Evolutionary conservation across 2,113 vertebrate species (phyloP).

Genomic region (Rhizomys pruinosus): DNA sequence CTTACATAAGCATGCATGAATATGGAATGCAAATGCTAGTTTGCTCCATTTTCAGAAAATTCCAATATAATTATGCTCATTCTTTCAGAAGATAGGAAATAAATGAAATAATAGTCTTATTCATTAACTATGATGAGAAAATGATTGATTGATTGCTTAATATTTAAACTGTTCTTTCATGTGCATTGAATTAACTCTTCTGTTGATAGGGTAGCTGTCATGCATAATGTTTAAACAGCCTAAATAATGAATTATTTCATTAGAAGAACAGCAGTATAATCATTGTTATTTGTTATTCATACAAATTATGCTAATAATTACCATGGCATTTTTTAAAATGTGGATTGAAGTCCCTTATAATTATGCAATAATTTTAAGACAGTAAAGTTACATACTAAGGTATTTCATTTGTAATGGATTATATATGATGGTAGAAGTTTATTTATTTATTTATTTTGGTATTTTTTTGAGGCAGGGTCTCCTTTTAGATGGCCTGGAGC

Average conservation of each 20-base stretch:
- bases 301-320: slow-evolving; percentile 70
- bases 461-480: no score
- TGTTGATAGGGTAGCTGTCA: slow-evolving; percentile 70
- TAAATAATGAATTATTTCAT: slow-evolving; percentile 76
- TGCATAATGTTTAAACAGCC: slow-evolving; percentile 65
- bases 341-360: slow-evolving; percentile 61
- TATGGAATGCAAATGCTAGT: background rate
- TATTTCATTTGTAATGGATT: background rate
- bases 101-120: slow-evolving; percentile 62
- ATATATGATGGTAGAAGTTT: slow-evolving; percentile 36
- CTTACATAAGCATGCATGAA: background rate
- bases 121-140: slow-evolving; percentile 68
- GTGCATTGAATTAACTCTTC: slow-evolving; percentile 72
- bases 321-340: slow-evolving; percentile 40
- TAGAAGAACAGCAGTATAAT: slow-evolving; percentile 66
- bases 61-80: slow-evolving; percentile 49
- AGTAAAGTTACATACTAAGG: background rate
- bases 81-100: slow-evolving; percentile 49
- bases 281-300: slow-evolving; percentile 73
- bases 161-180: slow-evolving; percentile 79
- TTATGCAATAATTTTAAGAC: slow-evolving; percentile 53
- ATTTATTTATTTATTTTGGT: no score
- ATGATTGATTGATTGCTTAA: slow-evolving; percentile 79
- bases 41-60: slow-evolving; percentile 47
- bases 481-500: no score